Evolutionary conservation across 2,888 invertebrate species (phyloP).

Genomic region (Dynastes tityus): DNA sequence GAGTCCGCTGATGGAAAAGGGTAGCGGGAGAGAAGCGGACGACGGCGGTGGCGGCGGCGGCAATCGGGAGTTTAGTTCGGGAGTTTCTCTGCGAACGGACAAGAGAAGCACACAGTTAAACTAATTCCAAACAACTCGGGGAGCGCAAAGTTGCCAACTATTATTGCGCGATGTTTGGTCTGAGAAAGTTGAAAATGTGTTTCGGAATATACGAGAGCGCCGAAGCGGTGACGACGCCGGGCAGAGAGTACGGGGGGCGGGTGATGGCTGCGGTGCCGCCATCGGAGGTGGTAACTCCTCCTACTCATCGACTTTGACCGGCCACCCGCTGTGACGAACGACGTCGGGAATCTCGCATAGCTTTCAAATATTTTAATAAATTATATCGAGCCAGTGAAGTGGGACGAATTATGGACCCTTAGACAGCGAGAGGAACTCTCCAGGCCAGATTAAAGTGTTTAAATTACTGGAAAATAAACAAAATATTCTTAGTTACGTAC

Average conservation of each 20-base stretch:
- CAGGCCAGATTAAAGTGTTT: too few species aligned
- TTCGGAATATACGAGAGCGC: slow-evolving; percentile 61
- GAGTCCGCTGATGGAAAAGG: slow-evolving; percentile 53
- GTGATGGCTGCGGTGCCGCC: slow-evolving; percentile 53
- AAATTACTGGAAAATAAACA: too few species aligned
- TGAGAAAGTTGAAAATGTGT: slow-evolving; percentile 65
- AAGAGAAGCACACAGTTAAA: slow-evolving; percentile 64
- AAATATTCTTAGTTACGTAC: too few species aligned
- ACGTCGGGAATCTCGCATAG: slow-evolving; percentile 45
- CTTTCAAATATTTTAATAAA: slow-evolving; percentile 63
- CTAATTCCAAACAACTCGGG: slow-evolving; percentile 64
- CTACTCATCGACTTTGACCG: slow-evolving; percentile 41
- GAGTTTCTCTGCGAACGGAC: slow-evolving; percentile 40
- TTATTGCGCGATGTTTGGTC: slow-evolving; percentile 69
- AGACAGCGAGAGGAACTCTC: not conserved
- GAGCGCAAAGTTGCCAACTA: slow-evolving; percentile 65
- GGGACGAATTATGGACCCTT: slow-evolving; percentile 33
- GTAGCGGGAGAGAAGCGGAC: slow-evolving; percentile 52
- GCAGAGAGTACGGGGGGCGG: not conserved
- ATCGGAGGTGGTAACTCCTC: slow-evolving; percentile 27
- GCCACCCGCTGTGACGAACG: slow-evolving; percentile 37
- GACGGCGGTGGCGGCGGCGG: slow-evolving; percentile 17
- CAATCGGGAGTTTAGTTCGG: slow-evolving; percentile 33
- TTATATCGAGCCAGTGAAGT: slow-evolving; percentile 53
- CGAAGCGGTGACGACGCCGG: slow-evolving; percentile 10